Percentiles rank a stretch among this genome's conserved stretches.
Evolutionary conservation across 2,888 invertebrate species (phyloP).

Genomic region (Drosophila antonietae): DNA sequence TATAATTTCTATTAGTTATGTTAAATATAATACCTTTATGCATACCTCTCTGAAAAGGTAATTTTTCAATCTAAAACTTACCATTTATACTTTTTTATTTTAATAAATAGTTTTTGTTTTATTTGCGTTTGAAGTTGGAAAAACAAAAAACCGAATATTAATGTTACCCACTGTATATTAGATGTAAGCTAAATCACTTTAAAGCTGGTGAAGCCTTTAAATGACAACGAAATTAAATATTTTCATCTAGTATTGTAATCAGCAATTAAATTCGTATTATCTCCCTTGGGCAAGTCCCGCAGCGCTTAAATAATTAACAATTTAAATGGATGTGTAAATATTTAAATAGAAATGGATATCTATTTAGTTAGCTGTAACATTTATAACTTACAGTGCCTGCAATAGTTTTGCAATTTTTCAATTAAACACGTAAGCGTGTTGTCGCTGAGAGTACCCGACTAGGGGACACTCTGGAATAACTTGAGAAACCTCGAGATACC

Average conservation of each 20-base stretch:
- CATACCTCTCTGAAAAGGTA: too few species aligned
- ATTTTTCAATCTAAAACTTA: too few species aligned
- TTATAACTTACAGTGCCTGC: conserved; percentile 4
- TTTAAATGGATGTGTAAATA: conserved; percentile 11
- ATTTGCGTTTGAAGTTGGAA: too few species aligned
- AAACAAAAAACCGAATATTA: too few species aligned
- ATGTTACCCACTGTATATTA: too few species aligned
- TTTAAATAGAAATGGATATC: conserved; percentile 6
- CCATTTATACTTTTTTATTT: too few species aligned
- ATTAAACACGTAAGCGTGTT: background rate
- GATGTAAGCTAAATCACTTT: too few species aligned
- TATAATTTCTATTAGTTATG: too few species aligned
- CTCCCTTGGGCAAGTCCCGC: conserved; percentile 3
- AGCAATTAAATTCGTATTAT: conserved; percentile 5
- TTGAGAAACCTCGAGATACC: background rate
- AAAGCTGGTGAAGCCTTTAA: background rate
- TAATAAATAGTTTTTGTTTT: too few species aligned
- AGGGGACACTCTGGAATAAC: background rate
- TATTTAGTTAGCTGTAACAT: background rate
- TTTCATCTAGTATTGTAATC: conserved; percentile 1
- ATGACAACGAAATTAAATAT: background rate
- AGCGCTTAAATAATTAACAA: conserved; percentile 7
- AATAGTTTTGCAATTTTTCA: background rate
- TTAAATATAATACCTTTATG: too few species aligned
- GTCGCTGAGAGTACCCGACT: background rate